Evolutionary conservation across 1,140 invertebrate species (phyloP), one percentile per base, ranked within the genome.

Genomic region (Solen grandis): DNA sequence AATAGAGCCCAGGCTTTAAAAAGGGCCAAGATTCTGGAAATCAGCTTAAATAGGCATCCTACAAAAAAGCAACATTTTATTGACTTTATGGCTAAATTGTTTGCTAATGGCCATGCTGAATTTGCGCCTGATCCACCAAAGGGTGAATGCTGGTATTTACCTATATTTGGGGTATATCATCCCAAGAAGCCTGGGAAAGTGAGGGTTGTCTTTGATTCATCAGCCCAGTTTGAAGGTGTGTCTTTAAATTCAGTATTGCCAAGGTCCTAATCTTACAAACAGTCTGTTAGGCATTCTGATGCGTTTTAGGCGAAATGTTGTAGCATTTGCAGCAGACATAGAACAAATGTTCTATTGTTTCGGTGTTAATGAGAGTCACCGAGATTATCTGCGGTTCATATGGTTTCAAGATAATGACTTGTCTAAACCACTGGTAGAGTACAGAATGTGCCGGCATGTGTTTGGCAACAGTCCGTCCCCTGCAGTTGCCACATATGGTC

Each of bases 281-380:
- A 80, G 41, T 27, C 46, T 85, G 16, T 29, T 83, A 19, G 84
- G 84, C 16, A 62, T 83, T 33, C 59, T 83, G 14, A 36, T 80
- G 13, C 65, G 76, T 16, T 80, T 69, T 3, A 41, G 38, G 41
- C 33, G 33, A 19, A 35, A 73, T 25, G 5, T n/a, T 57, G 33
- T 73, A 36, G 69, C 69, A 27, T 5, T 73, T 25, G n/a, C 31
- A 1, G 52, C 27, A 33, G 69, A 73, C 38, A 73, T 73, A 22
- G 52, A 73, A 60, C 69, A 60, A 25, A 84, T 78, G 73, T 82
- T 85, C 69, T 81, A 86, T 46, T 70, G 50, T 36, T 78, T 85
- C 38, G 1, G 38, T 25, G 77, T 84, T 25, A 38, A 36, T 5
- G 50, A 72, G 57, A 31, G 46, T 22, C 33, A 84, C 50, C 74